Percentiles rank a stretch among this genome's conserved stretches.
Evolutionary conservation across 2,113 vertebrate species (phyloP).

Genomic region (Elephas maximus): DNA sequence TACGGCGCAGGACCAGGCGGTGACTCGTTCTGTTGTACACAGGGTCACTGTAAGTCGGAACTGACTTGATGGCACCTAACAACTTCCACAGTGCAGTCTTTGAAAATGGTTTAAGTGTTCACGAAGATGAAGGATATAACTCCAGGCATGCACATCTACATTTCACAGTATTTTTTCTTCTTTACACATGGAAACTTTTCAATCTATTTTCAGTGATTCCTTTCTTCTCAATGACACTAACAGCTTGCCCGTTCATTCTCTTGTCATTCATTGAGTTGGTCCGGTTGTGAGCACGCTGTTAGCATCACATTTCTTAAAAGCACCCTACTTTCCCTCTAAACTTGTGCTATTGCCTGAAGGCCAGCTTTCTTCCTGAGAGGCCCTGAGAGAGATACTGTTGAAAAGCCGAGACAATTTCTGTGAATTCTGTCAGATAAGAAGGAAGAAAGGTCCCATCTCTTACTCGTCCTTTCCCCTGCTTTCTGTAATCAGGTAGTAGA

Average conservation of each 20-base stretch:
- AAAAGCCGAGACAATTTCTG: conserved; percentile 6
- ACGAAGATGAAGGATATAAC: not conserved
- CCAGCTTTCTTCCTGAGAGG: conserved; percentile 7
- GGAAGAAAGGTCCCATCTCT: conserved; percentile 18
- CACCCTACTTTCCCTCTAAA: not conserved
- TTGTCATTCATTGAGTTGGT: not conserved
- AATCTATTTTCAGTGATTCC: conserved; percentile 21
- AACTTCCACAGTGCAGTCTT: not conserved
- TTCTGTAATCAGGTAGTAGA: not conserved
- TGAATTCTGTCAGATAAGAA: conserved; percentile 38
- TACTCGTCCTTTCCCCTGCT: not conserved
- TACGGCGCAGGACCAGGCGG: too few species aligned
- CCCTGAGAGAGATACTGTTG: not conserved
- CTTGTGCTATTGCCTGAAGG: not conserved
- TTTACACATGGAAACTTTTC: conserved; percentile 4
- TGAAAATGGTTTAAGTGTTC: not conserved
- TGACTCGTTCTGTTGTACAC: too few species aligned
- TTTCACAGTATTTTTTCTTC: not conserved
- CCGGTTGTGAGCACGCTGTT: not conserved
- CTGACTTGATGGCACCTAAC: too few species aligned
- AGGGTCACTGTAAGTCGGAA: too few species aligned
- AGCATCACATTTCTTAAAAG: not conserved
- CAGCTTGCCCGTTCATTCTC: not conserved
- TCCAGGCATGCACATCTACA: not conserved
- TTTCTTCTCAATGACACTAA: conserved; percentile 24